Evolutionary conservation across 2,888 invertebrate species (phyloP), one percentile per base, ranked within the genome.

Genomic region (Xestia c-nigrum): DNA sequence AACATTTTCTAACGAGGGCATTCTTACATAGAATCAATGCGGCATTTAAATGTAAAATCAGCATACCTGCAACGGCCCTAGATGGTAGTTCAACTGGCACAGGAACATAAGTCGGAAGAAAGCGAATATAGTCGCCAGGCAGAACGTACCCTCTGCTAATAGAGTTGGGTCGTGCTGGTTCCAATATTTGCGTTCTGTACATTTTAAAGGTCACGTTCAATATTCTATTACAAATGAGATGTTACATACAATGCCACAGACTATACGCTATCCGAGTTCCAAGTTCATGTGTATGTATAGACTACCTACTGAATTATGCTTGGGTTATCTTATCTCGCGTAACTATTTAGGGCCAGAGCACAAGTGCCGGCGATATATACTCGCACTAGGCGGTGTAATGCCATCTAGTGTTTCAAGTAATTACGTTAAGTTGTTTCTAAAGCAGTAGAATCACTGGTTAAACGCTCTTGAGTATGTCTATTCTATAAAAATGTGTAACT

Each of bases 41-140:
- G 66, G 74, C 80, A 86, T 89, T 85, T 87, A 85, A 88, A 88
- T 88, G 81, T 85, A 76, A 82, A 83, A 87, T 84, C 79, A 87
- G 80, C 92, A 88, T 93, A 94, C 95, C 90, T 94, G 95, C 80
- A 98, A 92, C 0, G 98, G 98, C 67, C 98, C 98, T 77, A 98
- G 94, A 91, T 97, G 95, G 89, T 97, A 97, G 91, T 97, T 97
- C 66, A 98, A 92, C 88, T 98, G 97, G 85, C 97, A 97, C 87
- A 97, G 95, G 88, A 97, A 97, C 92, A 98, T 94, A 50, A 98
- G 93, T 88, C 97, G 97, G 86, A 97, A 97, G 90, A 97, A 98
- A 14, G 98, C 97, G 96, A 98, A 97, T 81, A 98, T 97, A 21
- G 97, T 97, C 9, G 98, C 98, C 19, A 98, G 90, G 65, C 97